Evolutionary conservation across 1,140 invertebrate genomes (phyloP), one percentile per base, ranked within the genome.

Genomic region (Campoletis sonorensis): DNA sequence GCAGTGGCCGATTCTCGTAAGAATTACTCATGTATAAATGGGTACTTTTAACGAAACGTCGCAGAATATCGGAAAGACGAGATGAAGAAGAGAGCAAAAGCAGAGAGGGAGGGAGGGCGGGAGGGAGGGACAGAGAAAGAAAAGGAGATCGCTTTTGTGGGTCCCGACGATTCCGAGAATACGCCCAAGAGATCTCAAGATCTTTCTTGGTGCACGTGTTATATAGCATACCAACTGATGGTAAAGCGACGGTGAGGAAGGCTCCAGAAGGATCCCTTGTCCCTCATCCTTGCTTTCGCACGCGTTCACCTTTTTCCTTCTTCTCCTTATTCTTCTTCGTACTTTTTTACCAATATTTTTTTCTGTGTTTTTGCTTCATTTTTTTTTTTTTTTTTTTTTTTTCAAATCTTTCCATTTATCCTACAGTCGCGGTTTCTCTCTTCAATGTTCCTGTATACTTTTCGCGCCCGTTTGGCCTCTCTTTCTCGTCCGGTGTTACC

Each of bases 351-450:
- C 80, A 30, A n/a, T 37, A 70, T 73, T 64, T 45, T 79, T 27
- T 68, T 23, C 30, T 33, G 30, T 33, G 2, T 7, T 4, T 81
- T 27, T 75, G 51, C 30, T 21, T 49, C 54, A 70, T 49, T 70
- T 64, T 83, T 45, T 21, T 33, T 7, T 4, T 81, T 27, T 75
- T 61, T 37, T 21, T 49, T 51, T 76, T 49, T 70, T 64, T 83
- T 45, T 21, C n/a, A 70, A 71, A 40, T 81, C 83, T 84, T 81
- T 71, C 72, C 23, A 26, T 49, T 45, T 75, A 75, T 75, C 49
- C 23, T 51, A 33, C 67, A 30, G 13, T 70, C 67, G 67, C 67
- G 67, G 70, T 49, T 72, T 72, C 70, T 72, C 37, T 21, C 26
- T 30, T 54, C 72, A 75, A 30, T 33, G 49, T 54, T 72, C 70